Evolutionary conservation across 2,797 vertebrate genomes (phyloP), one percentile per base, ranked within the genome.

Genomic region (Pogonophryne albipinna): DNA sequence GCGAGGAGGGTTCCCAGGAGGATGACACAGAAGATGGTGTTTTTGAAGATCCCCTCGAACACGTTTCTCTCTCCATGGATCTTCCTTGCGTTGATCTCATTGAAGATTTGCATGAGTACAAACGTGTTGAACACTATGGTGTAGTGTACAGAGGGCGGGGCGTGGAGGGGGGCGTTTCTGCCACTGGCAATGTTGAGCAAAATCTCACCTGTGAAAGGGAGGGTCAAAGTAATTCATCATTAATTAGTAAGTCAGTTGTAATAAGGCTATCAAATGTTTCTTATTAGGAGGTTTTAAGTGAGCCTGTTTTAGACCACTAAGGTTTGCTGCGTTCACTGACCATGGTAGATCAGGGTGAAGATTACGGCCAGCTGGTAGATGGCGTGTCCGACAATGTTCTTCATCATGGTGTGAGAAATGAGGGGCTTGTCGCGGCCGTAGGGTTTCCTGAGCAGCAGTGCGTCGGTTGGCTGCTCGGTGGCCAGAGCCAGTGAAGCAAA

Each of bases 121-220:
- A 99, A 99, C 2, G 97, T 98, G 93, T 99, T 99, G 94, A 99
- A 99, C 85, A 99, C 97, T 67, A 99, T 97, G 87, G 98, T 99
- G 88, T 99, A 99, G 88, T 99, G 98, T 71, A 99, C 97, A 0
- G 98, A 97, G 76, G 98, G 97, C 0, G 97, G 97, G 0, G 97
- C 95, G 53, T 99, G 97, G 31, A 99, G 95, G 0, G 98, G 97
- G 0, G 97, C 94, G 0, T 99, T 95, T 85, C 98, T 95, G 74
- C 98, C 98, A 0, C 92, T 95, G 93, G 99, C 97, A 0, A 99
- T 97, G 88, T 97, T 95, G 69, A 99, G 98, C 71, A 99, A 90
- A 71, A 91, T 93, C 89, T 99, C 98, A 57, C 98, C 98, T 99
- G 76, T 11, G 66, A 62, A 50, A 66, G 27, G 27, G 19, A 53